phyloP scores from a whole-genome alignment of 92 coral and sea anemone genomes.

The Isaurus tuberculatus region DNA sequence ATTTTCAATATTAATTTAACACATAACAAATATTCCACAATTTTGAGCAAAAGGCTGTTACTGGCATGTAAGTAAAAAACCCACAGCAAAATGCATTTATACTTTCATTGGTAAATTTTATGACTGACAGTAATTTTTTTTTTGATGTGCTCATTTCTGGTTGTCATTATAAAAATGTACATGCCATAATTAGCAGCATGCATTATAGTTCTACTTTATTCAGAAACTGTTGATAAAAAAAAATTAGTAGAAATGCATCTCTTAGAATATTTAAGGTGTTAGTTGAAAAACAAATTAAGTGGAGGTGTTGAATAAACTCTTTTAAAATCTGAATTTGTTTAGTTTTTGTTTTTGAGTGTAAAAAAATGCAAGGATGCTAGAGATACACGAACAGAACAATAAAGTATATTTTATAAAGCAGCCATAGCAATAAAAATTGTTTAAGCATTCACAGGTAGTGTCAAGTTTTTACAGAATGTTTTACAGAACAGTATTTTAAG shows the following conservation, averaged over 20 bases:
- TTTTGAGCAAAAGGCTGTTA: not conserved
- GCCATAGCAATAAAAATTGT: not conserved
- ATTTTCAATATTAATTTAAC: not conserved
- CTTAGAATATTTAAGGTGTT: not conserved
- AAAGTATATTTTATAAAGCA: not conserved
- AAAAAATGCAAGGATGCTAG: not conserved
- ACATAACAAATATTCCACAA: not conserved
- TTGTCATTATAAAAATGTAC: constrained; percentile 11
- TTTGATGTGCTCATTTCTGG: constrained; percentile 28
- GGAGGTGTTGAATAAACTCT: not conserved
- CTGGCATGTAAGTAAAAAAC: not conserved
- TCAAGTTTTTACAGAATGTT: not conserved
- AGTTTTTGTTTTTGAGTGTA: constrained; percentile 19
- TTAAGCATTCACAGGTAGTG: not conserved
- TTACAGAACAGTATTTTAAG: too few relatives aligned
- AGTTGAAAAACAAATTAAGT: not conserved
- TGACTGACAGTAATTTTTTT: constrained; percentile 29
- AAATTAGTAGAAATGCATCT: not conserved
- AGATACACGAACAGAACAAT: not conserved
- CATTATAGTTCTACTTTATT: constrained; percentile 24
- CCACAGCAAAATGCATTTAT: not conserved
- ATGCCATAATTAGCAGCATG: constrained; percentile 11
- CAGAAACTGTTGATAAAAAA: not conserved
- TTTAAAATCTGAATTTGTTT: not conserved
- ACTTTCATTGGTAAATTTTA: constrained; percentile 12